These are phyloP conservation scores for Catharus fuscescens DNA, from an alignment of 2,113 vertebrate genomes.

Conservation along the genomic window DNA sequence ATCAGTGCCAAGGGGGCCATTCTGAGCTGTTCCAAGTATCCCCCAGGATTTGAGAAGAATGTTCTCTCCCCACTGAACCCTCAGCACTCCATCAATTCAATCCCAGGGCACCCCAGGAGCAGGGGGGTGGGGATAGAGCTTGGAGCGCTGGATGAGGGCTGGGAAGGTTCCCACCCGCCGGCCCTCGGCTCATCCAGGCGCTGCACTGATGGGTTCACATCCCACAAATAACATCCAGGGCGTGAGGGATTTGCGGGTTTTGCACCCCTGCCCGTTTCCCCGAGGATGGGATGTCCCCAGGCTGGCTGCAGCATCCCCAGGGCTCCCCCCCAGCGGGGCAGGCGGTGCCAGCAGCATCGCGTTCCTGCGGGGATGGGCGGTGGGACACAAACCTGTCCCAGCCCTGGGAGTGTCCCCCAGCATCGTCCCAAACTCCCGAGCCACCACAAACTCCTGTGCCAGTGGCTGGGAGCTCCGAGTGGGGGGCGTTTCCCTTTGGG, in stretches of 20 bases:
- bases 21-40: neutral
- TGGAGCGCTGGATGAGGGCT: fast-evolving
- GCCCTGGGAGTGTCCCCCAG: neutral
- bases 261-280: neutral
- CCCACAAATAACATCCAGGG: fast-evolving
- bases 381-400: neutral
- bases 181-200: fast-evolving
- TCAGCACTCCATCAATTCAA: fast-evolving
- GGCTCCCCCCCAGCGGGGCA: fast-evolving
- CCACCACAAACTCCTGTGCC: no score
- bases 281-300: fast-evolving
- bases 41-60: fast-evolving
- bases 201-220: fast-evolving
- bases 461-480: neutral
- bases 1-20: neutral
- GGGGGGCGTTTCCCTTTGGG: neutral
- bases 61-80: neutral
- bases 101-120: fast-evolving
- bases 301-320: fast-evolving
- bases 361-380: fast-evolving
- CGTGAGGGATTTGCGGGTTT: fast-evolving
- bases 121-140: neutral
- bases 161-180: fast-evolving
- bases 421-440: fast-evolving
- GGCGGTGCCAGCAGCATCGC: fast-evolving